A percentile compares a stretch with the other conserved stretches of the same genome.
These are phyloP conservation scores for Helicorthomorpha holstii DNA, from an alignment of 1,140 invertebrate species.

Conservation along the genomic window DNA sequence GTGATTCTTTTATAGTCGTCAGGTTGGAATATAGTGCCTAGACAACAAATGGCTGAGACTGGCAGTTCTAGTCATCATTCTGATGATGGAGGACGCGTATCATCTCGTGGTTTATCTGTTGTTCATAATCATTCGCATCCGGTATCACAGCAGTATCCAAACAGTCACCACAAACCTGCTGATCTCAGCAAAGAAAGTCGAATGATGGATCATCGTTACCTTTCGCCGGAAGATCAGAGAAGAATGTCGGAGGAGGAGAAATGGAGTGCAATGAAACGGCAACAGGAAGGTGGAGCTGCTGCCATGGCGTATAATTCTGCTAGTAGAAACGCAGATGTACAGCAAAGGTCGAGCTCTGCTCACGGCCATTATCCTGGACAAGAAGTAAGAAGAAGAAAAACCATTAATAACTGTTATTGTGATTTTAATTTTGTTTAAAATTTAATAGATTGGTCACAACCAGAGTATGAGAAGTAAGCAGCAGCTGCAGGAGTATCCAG, in stretches of 20 bases:
- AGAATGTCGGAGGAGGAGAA: slow-evolving; percentile 9
- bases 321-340: background rate
- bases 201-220: background rate
- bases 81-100: background rate
- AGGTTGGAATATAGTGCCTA: too few species aligned
- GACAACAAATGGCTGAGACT: too few species aligned
- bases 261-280: slow-evolving; percentile 8
- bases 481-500: slow-evolving; percentile 4
- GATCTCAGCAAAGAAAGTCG: slow-evolving; percentile 1
- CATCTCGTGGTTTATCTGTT: slow-evolving; percentile 8
- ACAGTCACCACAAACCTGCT: slow-evolving; percentile 10
- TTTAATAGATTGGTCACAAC: background rate
- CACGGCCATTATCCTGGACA: too few species aligned
- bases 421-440: background rate
- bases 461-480: background rate
- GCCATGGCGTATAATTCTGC: background rate
- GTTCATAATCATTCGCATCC: slow-evolving; percentile 7
- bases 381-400: too few species aligned
- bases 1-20: too few species aligned
- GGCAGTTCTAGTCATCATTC: background rate
- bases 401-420: too few species aligned
- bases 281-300: slow-evolving; percentile 7
- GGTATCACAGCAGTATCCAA: slow-evolving; percentile 10
- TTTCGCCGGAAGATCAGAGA: background rate
- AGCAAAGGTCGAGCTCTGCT: background rate